Evolutionary conservation across 2,888 invertebrate genomes (phyloP), one percentile per base, ranked within the genome.

Genomic region (Caenorhabditis wallacei): DNA sequence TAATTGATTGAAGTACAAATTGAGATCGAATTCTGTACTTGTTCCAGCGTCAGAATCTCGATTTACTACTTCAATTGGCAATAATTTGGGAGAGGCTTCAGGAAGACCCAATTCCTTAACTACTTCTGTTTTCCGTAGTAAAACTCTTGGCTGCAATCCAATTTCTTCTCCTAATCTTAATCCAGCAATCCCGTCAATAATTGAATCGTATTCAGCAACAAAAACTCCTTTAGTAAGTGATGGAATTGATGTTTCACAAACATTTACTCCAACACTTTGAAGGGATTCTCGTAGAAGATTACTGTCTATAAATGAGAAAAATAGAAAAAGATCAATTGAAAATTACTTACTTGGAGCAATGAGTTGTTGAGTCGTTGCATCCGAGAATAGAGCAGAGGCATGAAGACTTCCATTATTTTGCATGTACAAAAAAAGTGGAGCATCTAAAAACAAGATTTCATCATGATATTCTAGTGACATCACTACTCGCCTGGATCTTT

Each of bases 371-470:
- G 91, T 86, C 1, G 90, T 90, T 16, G 91, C 90, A 76, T 92
- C 92, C 8, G 89, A 89, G 80, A 92, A 92, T n/a, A 92, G 82
- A 1, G 90, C 92, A 5, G 89, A 87, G 1, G 91, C 91, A 16
- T 87, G 85, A 54, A 88, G 85, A 46, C 87, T 84, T 24, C 87
- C 86, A 63, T 84, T 87, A 57, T 85, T 87, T 64, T 92, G 89
- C 91, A 92, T 90, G 82, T 91, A 92, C 56, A 92, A 79, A 18
- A 92, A 80, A 3, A 92, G 82, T 2, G 92, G 92, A n/a, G 87
- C 81, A 35, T 90, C 90, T 89, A 68, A 40, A 51, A 85, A 72
- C n/a, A 59, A 3, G 35, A 22, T 30, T 30, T 30, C 30, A 30
- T 30, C 8, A 51, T 51, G 11, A 37, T 20, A 63, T n/a, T 18